These are phyloP conservation scores for Rhadinocentrus ornatus DNA, from an alignment of 2,797 vertebrate species.

Conservation along the genomic window DNA sequence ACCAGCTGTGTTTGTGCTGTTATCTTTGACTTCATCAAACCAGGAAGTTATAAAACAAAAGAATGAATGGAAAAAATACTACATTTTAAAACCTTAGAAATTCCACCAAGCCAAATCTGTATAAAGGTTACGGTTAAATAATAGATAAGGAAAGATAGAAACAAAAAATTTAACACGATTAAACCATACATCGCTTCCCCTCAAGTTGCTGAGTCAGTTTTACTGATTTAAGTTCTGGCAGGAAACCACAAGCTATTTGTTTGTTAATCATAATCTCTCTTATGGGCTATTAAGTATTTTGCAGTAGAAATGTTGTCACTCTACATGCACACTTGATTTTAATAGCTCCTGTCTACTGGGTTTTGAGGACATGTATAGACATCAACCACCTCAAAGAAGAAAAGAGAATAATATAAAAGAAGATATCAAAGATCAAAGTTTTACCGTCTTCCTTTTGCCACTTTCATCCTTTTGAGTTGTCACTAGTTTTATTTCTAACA, in stretches of 20 bases:
- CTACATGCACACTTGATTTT: neutral
- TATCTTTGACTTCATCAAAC: neutral
- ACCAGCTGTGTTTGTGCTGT: neutral
- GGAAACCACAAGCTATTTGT: constrained; percentile 10
- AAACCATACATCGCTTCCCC: neutral
- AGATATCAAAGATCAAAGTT: neutral
- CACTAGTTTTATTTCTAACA: no score
- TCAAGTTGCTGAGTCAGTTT: neutral
- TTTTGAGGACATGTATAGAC: neutral
- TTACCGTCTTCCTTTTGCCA: neutral
- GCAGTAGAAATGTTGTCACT: neutral
- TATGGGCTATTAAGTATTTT: neutral
- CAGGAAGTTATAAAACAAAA: neutral
- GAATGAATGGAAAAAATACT: neutral
- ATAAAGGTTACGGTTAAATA: neutral
- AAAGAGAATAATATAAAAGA: neutral
- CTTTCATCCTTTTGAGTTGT: neutral
- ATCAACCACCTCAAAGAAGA: neutral
- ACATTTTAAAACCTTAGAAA: constrained; percentile 28
- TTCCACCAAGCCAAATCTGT: neutral
- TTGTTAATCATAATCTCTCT: constrained; percentile 14
- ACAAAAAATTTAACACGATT: no score
- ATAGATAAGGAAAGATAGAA: no score
- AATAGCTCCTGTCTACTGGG: neutral
- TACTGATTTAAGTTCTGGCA: neutral